phyloP scores from a whole-genome alignment of 2,888 invertebrate species.

The Helleia helle region DNA sequence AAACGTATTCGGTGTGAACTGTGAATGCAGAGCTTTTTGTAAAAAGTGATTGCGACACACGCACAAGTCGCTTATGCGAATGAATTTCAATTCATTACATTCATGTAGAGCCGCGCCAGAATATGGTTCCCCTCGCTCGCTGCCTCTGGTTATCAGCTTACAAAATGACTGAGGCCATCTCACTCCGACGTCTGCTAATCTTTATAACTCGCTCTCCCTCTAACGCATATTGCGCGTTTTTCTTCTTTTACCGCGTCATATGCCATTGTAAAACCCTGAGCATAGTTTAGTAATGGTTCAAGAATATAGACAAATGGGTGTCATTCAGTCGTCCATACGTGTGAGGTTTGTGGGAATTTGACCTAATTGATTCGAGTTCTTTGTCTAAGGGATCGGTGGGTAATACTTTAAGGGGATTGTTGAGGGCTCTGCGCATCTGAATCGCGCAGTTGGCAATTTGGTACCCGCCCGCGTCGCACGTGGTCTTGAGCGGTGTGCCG shows the following conservation, averaged over 20 bases:
- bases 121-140: constrained; percentile 69
- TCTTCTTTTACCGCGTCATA: constrained; percentile 72
- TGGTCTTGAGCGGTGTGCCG: constrained; percentile 25
- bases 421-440: constrained; percentile 54
- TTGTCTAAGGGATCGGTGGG: constrained; percentile 59
- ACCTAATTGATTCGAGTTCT: constrained; percentile 61
- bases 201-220: constrained; percentile 53
- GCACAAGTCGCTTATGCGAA: constrained; percentile 48
- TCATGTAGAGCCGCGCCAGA: constrained; percentile 67
- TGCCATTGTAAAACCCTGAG: constrained; percentile 54
- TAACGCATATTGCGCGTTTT: constrained; percentile 68
- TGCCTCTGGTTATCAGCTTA: constrained; percentile 72
- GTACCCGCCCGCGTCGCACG: constrained; percentile 50
- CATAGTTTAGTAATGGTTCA: constrained; percentile 45
- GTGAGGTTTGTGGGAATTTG: constrained; percentile 26
- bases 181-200: constrained; percentile 48
- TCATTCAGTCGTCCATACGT: constrained; percentile 22
- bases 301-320: constrained; percentile 37
- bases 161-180: constrained; percentile 64
- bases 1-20: constrained; percentile 5
- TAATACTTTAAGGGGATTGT: constrained; percentile 49
- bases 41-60: constrained; percentile 45
- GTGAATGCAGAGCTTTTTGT: constrained; percentile 35
- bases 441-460: constrained; percentile 50
- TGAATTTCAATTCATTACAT: constrained; percentile 72